A percentile compares a stretch with the other conserved stretches of the same genome.
phyloP scores from a whole-genome alignment of 2,797 vertebrate genomes.

The Dromococcyx pavoninus region DNA sequence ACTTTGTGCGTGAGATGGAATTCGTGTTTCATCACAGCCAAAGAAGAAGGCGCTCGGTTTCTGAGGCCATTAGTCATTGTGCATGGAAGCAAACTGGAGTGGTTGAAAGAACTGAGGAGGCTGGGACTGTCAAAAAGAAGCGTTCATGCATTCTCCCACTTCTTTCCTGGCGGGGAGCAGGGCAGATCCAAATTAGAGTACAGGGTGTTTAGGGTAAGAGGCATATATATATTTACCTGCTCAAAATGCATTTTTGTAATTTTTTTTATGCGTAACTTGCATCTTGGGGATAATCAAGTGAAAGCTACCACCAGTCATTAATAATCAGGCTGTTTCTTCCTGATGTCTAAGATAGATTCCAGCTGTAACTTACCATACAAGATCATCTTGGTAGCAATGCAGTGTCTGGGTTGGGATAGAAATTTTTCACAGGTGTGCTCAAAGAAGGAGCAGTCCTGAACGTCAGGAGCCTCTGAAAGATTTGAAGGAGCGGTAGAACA shows the following conservation, averaged over 20 bases:
- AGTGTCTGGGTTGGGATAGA: not conserved
- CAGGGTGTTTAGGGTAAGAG: not conserved
- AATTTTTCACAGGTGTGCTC: not conserved
- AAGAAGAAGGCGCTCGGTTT: not conserved
- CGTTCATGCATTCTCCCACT: not conserved
- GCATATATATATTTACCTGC: accelerated
- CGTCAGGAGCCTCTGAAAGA: not conserved
- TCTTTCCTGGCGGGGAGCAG: accelerated
- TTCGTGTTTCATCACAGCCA: not conserved
- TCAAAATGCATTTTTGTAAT: not conserved
- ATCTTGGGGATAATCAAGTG: not conserved
- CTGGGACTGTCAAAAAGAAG: not conserved
- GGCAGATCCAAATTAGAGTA: not conserved
- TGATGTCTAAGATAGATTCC: not conserved
- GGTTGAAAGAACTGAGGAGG: not conserved
- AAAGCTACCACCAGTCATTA: not conserved
- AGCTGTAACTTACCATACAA: not conserved
- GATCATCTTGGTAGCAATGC: not conserved
- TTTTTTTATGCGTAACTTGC: not conserved
- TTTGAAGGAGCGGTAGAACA: not conserved
- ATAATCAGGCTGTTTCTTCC: not conserved
- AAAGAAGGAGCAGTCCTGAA: not conserved
- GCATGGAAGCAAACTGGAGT: not conserved
- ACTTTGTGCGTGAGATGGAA: not conserved
- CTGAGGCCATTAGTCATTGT: not conserved